Percentiles rank a stretch among this genome's conserved stretches.
These are phyloP conservation scores for Synanthedon andrenaeformis DNA, from an alignment of 2,888 invertebrate species.

Conservation along the genomic window DNA sequence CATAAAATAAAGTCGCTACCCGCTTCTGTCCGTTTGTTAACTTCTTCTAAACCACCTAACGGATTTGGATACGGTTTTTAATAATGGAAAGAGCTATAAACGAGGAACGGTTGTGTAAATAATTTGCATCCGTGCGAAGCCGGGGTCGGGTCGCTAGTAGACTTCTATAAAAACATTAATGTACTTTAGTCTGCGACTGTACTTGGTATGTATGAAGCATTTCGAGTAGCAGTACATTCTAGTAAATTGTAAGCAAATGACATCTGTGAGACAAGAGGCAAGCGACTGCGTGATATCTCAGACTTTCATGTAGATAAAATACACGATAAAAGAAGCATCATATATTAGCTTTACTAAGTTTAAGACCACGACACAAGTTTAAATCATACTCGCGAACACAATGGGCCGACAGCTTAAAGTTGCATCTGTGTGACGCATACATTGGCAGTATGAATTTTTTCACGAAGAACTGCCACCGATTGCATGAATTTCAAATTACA, in stretches of 20 bases:
- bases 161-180: too few relatives aligned
- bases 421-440: neutral
- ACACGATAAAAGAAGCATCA: constrained; percentile 19
- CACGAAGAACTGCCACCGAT: neutral
- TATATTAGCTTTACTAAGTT: constrained; percentile 10
- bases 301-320: constrained; percentile 20
- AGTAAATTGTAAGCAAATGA: constrained; percentile 40
- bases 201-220: constrained; percentile 2
- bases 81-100: too few relatives aligned
- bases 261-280: constrained; percentile 18
- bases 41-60: too few relatives aligned
- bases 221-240: constrained; percentile 21
- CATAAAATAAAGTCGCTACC: too few relatives aligned
- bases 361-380: constrained; percentile 7
- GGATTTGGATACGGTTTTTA: too few relatives aligned
- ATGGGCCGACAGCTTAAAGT: constrained; percentile 2
- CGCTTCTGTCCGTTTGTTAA: too few relatives aligned
- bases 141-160: too few relatives aligned
- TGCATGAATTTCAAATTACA: too few relatives aligned
- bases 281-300: constrained; percentile 18
- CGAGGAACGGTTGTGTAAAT: too few relatives aligned
- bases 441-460: neutral
- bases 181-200: too few relatives aligned
- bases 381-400: constrained; percentile 15
- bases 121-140: too few relatives aligned